Conservation (phyloP, 2,113 vertebrate genomes). For the Casuarius casuarius region DNA sequence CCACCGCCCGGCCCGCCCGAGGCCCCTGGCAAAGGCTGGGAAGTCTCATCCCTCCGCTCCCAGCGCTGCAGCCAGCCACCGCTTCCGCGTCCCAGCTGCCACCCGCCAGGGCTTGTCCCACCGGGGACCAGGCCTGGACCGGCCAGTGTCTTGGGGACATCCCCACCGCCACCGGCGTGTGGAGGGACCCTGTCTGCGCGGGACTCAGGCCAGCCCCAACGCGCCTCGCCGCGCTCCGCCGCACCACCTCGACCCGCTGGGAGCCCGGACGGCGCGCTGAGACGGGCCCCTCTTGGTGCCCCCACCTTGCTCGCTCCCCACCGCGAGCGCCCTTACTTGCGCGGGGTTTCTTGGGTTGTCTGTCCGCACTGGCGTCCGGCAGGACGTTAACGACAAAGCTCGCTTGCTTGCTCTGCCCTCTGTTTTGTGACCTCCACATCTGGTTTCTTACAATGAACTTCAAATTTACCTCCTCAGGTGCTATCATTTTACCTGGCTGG, state of each 20-base stretch:
- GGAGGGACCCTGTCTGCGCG: background rate
- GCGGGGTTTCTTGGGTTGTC: background rate
- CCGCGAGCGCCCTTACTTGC: background rate
- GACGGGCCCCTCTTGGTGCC: background rate
- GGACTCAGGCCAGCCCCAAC: too few species aligned
- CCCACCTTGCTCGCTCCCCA: background rate
- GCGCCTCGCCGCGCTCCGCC: background rate
- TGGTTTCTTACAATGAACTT: background rate
- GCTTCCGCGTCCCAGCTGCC: too few species aligned
- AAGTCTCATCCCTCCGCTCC: too few species aligned
- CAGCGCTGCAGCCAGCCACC: too few species aligned
- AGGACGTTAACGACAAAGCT: background rate
- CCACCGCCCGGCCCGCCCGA: too few species aligned
- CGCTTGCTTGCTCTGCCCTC: background rate
- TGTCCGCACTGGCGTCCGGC: rapidly evolving
- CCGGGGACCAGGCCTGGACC: too few species aligned
- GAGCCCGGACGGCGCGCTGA: rapidly evolving
- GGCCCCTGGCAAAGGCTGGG: too few species aligned
- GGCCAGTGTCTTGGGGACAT: too few species aligned
- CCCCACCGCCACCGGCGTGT: background rate
- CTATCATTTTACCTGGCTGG: background rate
- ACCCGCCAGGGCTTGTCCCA: too few species aligned
- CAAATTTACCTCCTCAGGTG: background rate
- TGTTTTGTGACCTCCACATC: background rate
- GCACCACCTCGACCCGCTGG: background rate